Percentiles rank a stretch among this genome's conserved stretches.
These are phyloP conservation scores for Scaptomyza pallida DNA, from an alignment of 1,140 invertebrate genomes.

Conservation along the genomic window DNA sequence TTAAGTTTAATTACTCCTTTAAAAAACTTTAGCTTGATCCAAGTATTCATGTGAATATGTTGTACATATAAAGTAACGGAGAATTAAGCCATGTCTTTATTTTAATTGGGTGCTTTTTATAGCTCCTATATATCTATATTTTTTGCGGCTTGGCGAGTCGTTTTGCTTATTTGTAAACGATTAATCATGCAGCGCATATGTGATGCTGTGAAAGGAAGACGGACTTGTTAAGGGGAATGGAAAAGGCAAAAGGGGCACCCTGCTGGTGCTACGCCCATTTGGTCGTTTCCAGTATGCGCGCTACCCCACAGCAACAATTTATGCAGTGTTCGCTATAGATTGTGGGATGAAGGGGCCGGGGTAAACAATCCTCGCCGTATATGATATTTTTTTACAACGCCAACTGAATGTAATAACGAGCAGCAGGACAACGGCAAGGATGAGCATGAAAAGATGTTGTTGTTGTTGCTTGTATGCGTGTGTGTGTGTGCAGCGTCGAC, in stretches of 20 bases:
- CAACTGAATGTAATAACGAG: conserved; percentile 77
- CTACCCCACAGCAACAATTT: conserved; percentile 61
- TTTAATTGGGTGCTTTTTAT: background rate
- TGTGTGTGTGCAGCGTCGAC: conserved; percentile 28
- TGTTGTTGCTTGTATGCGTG: no score
- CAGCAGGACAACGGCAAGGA: conserved; percentile 52
- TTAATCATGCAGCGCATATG: conserved; percentile 75
- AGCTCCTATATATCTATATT: background rate
- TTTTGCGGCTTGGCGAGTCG: conserved; percentile 14
- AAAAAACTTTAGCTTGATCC: no score
- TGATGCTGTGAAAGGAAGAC: conserved; percentile 23
- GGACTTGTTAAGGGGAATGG: background rate
- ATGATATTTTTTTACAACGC: conserved; percentile 63
- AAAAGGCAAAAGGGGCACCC: background rate
- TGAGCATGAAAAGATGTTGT: conserved; percentile 7
- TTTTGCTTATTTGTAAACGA: conserved; percentile 73
- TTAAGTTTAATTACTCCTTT: no score
- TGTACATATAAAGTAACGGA: no score
- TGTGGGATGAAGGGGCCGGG: background rate
- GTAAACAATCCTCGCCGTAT: conserved; percentile 34
- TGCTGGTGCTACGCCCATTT: conserved; percentile 23
- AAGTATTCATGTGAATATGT: no score
- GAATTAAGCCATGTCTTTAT: background rate
- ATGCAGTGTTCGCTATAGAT: conserved; percentile 48
- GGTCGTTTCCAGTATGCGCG: background rate